phyloP scores from a whole-genome alignment of 2,113 vertebrate genomes.

The Lota lota region DNA sequence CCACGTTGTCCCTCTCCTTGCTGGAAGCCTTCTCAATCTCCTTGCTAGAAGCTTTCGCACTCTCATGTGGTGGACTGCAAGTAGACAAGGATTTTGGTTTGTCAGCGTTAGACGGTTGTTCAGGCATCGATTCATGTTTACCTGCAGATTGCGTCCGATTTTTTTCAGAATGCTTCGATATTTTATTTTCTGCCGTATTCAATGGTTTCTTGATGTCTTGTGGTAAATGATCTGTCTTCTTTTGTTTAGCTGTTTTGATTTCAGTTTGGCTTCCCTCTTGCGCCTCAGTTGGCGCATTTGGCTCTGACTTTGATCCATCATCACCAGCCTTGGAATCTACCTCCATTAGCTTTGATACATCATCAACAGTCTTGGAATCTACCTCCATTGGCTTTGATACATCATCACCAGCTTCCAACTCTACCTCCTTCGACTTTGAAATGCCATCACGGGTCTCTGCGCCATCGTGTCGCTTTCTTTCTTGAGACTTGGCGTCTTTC shows the following conservation, averaged over 20 bases:
- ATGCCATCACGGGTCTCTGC: background rate
- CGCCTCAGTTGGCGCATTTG: slow-evolving; percentile 16
- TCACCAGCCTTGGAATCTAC: background rate
- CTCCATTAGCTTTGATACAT: background rate
- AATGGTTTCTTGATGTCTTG: slow-evolving; percentile 10
- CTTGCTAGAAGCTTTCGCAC: background rate
- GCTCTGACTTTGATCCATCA: background rate
- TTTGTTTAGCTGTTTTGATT: background rate
- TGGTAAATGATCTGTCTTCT: slow-evolving; percentile 2
- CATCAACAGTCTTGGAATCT: background rate
- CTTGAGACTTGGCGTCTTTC: slow-evolving; percentile 25
- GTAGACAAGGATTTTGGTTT: background rate
- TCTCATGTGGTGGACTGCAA: background rate
- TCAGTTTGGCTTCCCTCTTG: slow-evolving; percentile 15
- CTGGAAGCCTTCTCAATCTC: background rate
- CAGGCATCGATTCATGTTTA: slow-evolving; percentile 16
- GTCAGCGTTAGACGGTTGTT: background rate
- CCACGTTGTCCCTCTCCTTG: background rate
- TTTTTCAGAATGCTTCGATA: background rate
- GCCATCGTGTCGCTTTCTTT: slow-evolving; percentile 3
- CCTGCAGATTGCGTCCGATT: background rate
- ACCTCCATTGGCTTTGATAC: background rate
- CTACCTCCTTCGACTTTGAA: background rate
- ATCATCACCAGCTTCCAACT: background rate
- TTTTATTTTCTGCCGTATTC: background rate